These are phyloP conservation scores for Norana najaformis DNA, from an alignment of 2,888 invertebrate species.

Conservation along the genomic window DNA sequence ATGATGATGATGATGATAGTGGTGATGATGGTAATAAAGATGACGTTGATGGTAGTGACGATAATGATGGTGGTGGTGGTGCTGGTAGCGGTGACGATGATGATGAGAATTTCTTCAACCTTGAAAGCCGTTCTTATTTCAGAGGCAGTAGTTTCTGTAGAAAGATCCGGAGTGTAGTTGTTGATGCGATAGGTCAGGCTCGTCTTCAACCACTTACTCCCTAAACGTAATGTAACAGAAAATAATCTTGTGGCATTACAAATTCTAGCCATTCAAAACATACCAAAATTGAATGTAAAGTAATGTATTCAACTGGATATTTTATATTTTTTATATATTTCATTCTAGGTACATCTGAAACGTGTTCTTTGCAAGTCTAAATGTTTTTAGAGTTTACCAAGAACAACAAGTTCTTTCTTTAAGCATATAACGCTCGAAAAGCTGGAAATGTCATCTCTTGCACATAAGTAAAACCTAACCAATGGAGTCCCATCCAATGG, in stretches of 20 bases:
- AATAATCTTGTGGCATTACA: background rate
- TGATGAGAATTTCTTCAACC: slow-evolving; percentile 22
- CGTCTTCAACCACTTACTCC: background rate
- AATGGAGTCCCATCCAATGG: too few species aligned
- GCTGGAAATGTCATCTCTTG: too few species aligned
- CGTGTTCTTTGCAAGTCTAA: too few species aligned
- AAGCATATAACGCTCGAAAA: too few species aligned
- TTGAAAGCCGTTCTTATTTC: background rate
- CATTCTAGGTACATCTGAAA: too few species aligned
- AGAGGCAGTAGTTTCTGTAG: background rate
- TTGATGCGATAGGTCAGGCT: slow-evolving; percentile 14
- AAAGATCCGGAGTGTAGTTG: background rate
- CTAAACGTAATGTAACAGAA: background rate
- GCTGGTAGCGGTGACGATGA: background rate
- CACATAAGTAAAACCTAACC: too few species aligned
- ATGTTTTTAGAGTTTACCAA: too few species aligned
- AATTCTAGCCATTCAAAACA: background rate
- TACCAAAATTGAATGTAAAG: too few species aligned
- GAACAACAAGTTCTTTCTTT: too few species aligned
- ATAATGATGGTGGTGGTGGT: background rate
- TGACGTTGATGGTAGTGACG: slow-evolving; percentile 26
- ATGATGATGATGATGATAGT: slow-evolving; percentile 29
- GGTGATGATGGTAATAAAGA: slow-evolving; percentile 14
- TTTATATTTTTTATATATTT: too few species aligned
- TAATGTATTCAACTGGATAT: too few species aligned